Conservation (phyloP, 2,797 vertebrate species). For the Anguilla obscura region DNA sequence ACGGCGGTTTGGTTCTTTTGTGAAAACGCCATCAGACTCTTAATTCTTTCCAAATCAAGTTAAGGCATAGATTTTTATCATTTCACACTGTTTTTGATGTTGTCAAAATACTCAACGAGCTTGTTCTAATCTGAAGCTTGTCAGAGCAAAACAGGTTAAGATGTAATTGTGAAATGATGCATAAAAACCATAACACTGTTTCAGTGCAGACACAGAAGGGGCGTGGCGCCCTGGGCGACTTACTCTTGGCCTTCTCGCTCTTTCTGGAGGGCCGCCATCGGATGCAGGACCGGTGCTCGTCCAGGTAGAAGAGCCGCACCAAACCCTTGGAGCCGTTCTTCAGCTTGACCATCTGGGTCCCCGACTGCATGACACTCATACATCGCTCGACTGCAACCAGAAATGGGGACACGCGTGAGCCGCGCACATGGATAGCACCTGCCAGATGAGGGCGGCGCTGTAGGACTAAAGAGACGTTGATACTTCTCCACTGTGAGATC, state of each 20-base stretch:
- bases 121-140: conserved; percentile 3
- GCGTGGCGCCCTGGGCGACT: conserved; percentile 48
- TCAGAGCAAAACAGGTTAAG: neutral
- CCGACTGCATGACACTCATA: conserved; percentile 98
- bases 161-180: neutral
- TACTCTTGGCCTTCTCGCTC: conserved; percentile 98
- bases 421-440: conserved; percentile 39
- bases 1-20: neutral
- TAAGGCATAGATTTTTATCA: neutral
- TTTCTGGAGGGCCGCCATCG: conserved; percentile 97
- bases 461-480: neutral
- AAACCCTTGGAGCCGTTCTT: conserved; percentile 93
- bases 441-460: neutral
- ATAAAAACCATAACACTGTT: neutral
- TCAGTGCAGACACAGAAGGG: neutral
- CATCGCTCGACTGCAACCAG: conserved; percentile 91
- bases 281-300: conserved; percentile 94
- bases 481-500: neutral
- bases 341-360: conserved; percentile 98
- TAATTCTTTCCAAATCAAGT: neutral
- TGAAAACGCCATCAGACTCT: neutral
- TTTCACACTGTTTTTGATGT: neutral
- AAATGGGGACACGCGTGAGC: conserved; percentile 15
- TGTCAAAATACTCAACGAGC: neutral
- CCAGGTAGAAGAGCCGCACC: conserved; percentile 96